Evolutionary conservation across 2,888 invertebrate species (phyloP).

Genomic region (Pristionchus exspectatus): DNA sequence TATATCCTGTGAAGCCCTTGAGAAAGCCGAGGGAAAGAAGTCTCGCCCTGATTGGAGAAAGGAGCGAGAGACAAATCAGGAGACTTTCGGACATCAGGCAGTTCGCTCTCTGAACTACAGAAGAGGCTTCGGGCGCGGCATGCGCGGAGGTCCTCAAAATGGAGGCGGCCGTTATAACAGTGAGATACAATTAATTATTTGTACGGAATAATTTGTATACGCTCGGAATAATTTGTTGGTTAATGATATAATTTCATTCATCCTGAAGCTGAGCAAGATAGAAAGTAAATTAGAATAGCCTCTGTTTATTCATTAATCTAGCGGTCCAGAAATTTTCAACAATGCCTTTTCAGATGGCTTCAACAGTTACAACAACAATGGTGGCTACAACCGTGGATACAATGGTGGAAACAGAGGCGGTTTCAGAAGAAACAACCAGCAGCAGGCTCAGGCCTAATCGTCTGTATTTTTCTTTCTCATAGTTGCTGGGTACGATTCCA

Average conservation of each 20-base stretch:
- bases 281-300: constrained; percentile 47
- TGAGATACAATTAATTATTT: neutral
- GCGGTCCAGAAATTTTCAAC: constrained; percentile 51
- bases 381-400: constrained; percentile 58
- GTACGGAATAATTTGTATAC: neutral
- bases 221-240: neutral
- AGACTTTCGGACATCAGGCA: constrained; percentile 78
- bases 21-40: constrained; percentile 76
- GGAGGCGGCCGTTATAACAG: constrained; percentile 60
- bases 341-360: constrained; percentile 6
- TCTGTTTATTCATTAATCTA: neutral
- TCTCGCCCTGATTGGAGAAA: constrained; percentile 77
- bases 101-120: constrained; percentile 71
- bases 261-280: constrained; percentile 10
- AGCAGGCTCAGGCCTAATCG: constrained; percentile 42
- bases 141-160: constrained; percentile 63
- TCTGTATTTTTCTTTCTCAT: neutral
- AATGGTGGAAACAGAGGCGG: constrained; percentile 59
- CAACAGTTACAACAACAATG: constrained; percentile 61
- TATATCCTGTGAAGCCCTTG: constrained; percentile 94
- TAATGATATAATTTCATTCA: neutral
- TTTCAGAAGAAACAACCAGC: constrained; percentile 51
- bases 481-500: neutral
- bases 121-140: constrained; percentile 66
- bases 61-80: constrained; percentile 77